phyloP scores from a whole-genome alignment of 2,888 invertebrate genomes.

The Nephrotoma flavescens region DNA sequence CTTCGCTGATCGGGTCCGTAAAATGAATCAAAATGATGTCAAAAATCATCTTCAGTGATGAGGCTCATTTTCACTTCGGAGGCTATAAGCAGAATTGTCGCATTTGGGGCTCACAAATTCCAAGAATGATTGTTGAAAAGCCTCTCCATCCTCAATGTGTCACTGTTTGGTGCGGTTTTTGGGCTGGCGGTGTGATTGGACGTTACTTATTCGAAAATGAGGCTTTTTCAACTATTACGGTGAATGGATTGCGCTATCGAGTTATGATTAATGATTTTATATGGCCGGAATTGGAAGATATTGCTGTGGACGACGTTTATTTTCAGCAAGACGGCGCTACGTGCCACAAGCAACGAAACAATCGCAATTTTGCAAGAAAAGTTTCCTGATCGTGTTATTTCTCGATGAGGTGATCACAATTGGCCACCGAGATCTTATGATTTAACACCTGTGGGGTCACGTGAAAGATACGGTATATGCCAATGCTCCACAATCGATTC shows the following conservation, averaged over 20 bases:
- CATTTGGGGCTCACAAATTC: background rate
- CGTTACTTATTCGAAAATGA: slow-evolving; percentile 2
- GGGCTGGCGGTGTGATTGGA: slow-evolving; percentile 4
- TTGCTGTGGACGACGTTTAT: slow-evolving; percentile 4
- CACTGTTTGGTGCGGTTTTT: slow-evolving; percentile 6
- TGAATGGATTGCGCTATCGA: background rate
- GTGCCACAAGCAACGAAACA: no score
- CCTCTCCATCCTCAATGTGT: slow-evolving; percentile 3
- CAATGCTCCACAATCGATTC: no score
- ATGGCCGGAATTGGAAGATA: background rate
- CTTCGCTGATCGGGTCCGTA: no score
- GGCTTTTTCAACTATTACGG: background rate
- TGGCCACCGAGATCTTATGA: no score
- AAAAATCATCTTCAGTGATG: no score
- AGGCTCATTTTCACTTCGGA: no score
- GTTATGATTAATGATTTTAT: slow-evolving; percentile 4
- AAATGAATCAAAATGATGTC: no score
- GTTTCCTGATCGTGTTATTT: no score
- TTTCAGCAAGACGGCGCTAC: slow-evolving; percentile 4
- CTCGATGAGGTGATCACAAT: no score
- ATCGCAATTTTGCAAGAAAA: no score
- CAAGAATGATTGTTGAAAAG: background rate
- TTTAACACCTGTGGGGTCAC: no score
- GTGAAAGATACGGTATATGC: no score
- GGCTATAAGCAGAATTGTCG: background rate